Conservation (phyloP, 2,888 invertebrate species). For the Melinaea menophilus region DNA sequence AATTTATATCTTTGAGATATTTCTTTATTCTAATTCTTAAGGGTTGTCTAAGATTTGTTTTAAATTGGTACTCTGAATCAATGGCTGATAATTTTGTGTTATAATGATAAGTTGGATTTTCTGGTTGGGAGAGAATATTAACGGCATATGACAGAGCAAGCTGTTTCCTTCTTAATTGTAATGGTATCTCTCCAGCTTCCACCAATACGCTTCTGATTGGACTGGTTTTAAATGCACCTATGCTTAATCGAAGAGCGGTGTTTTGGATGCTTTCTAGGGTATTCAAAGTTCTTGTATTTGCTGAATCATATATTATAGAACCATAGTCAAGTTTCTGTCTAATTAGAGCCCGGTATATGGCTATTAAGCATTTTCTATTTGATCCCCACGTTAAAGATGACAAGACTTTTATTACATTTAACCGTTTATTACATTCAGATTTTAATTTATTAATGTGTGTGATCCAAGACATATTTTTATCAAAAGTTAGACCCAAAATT, state of each 20-base stretch:
- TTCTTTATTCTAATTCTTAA: no score
- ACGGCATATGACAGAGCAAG: slow-evolving; percentile 6
- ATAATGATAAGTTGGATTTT: no score
- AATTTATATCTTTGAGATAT: no score
- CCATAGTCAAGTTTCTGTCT: slow-evolving; percentile 27
- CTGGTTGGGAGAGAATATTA: neutral
- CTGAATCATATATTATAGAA: slow-evolving; percentile 23
- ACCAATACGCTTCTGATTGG: slow-evolving; percentile 19
- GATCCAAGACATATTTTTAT: slow-evolving; percentile 23
- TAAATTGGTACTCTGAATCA: no score
- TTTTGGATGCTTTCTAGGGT: slow-evolving; percentile 28
- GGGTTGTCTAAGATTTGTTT: no score
- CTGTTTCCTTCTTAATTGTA: slow-evolving; percentile 19
- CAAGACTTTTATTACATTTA: slow-evolving; percentile 25
- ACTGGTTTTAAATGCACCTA: slow-evolving; percentile 22
- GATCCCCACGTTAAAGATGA: slow-evolving; percentile 25
- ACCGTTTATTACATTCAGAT: slow-evolving; percentile 24
- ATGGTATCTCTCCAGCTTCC: slow-evolving; percentile 20
- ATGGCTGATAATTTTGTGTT: no score
- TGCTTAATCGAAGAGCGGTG: slow-evolving; percentile 22
- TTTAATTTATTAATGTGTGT: slow-evolving; percentile 24
- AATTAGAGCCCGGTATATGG: slow-evolving; percentile 20
- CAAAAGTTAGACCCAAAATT: slow-evolving; percentile 23
- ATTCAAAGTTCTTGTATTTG: slow-evolving; percentile 9
- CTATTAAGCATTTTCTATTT: slow-evolving; percentile 20